Conservation (phyloP, 2,797 vertebrate species). For the Adrianichthys oophorus region DNA sequence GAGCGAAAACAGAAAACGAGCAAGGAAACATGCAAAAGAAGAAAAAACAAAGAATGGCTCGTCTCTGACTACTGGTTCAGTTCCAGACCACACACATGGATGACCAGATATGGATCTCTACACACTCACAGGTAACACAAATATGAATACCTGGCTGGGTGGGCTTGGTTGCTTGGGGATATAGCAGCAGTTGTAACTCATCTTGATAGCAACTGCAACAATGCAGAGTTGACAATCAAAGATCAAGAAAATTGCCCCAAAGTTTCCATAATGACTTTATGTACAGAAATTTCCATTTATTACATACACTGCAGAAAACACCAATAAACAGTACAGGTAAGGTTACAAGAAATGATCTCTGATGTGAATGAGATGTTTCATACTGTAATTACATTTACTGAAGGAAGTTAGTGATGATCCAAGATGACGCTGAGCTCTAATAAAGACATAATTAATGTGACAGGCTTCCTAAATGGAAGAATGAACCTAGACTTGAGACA, state of each 20-base stretch:
- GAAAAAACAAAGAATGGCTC: conserved; percentile 59
- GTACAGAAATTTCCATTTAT: neutral
- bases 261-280: neutral
- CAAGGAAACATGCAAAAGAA: conserved; percentile 58
- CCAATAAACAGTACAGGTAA: neutral
- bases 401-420: too few relatives aligned
- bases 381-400: too few relatives aligned
- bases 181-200: conserved; percentile 19
- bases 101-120: conserved; percentile 43
- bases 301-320: neutral
- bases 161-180: conserved; percentile 51
- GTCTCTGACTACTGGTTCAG: conserved; percentile 64
- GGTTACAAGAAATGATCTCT: too few relatives aligned
- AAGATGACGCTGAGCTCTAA: too few relatives aligned
- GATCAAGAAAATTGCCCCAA: too few relatives aligned
- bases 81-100: conserved; percentile 77
- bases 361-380: too few relatives aligned
- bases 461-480: too few relatives aligned
- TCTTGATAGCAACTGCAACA: conserved; percentile 9
- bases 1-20: conserved; percentile 40
- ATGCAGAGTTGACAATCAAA: conserved; percentile 6
- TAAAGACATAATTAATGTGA: too few relatives aligned
- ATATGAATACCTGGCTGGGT: conserved; percentile 58
- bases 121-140: conserved; percentile 22
- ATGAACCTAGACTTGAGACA: too few relatives aligned